Base-by-base conservation (phyloP, 1,140 invertebrate genomes). In the Camponotus pennsylvanicus region DNA sequence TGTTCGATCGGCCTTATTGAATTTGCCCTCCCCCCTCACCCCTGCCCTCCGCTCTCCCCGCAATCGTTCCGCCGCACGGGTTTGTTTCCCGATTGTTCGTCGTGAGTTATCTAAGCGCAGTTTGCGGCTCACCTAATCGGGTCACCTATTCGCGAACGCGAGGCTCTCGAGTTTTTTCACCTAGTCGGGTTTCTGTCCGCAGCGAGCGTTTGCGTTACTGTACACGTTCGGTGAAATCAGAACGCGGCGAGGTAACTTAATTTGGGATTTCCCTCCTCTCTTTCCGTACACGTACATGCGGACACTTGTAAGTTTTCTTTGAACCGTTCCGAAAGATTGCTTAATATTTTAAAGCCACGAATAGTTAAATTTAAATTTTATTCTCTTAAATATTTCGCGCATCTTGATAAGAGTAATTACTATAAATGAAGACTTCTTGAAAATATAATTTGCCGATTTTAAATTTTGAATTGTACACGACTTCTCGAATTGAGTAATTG, bases 1-100 rank as follows among this genome's bases (percentile, higher is more conserved):
- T 86, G 27, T 86, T 86, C 89, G 87, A 88, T 91, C 90, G 90
- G 85, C 87, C 88, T 91, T 90, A 76, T 90, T 90, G 77, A 86
- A 89, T 85, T 78, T 80, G 57, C 64, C 86, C 88, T 42, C 67
- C n/a, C 61, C 32, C 78, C 18, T 42, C 18, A 21, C 7, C 63
- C 45, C 27, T 1, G 59, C 11, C 69, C 3, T 27, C 3, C 9
- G 49, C 63, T 32, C 18, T 7, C 64, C 71, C 40, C 49, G 3
- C 18, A 18, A 18, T 21, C 45, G 52, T 32, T 63, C 27, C 13
- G 45, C 76, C 49, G 52, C 11, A 27, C 27, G 55, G 57, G 71
- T 76, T 37, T 59, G 82, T 75, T 64, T 85, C 32, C 80, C 64
- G 80, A 67, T 67, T 75, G 86, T 69, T 88, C 73, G 75, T 57